These are phyloP conservation scores for Ardeotis arabs DNA, from an alignment of 2,113 vertebrate species.

Conservation along the genomic window DNA sequence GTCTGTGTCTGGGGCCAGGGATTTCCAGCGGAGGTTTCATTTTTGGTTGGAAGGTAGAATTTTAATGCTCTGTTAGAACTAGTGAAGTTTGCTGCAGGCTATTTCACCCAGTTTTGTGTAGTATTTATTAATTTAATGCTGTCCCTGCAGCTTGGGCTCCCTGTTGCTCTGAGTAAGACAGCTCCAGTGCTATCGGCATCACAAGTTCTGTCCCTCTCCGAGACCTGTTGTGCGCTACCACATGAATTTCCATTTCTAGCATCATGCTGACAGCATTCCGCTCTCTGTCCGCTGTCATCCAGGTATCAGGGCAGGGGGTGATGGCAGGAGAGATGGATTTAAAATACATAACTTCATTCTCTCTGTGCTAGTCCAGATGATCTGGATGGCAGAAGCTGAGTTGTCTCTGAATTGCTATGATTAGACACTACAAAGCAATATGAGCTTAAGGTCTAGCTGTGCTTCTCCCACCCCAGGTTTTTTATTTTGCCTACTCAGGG, in stretches of 20 bases:
- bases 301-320: background rate
- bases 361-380: background rate
- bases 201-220: background rate
- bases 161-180: background rate
- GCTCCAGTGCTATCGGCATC: background rate
- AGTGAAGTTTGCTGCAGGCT: background rate
- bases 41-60: background rate
- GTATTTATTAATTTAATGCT: background rate
- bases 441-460: background rate
- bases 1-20: background rate
- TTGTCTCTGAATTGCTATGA: background rate
- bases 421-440: background rate
- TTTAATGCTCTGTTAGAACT: background rate
- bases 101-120: background rate
- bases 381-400: background rate
- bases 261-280: background rate
- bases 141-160: background rate
- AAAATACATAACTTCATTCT: background rate
- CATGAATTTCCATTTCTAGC: background rate
- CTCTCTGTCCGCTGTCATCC: background rate
- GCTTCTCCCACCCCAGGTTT: background rate
- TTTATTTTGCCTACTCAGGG: background rate
- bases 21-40: background rate
- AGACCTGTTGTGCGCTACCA: background rate
- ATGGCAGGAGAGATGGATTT: background rate